Conservation (phyloP, 2,797 vertebrate genomes). For the Sparidentex hasta region DNA sequence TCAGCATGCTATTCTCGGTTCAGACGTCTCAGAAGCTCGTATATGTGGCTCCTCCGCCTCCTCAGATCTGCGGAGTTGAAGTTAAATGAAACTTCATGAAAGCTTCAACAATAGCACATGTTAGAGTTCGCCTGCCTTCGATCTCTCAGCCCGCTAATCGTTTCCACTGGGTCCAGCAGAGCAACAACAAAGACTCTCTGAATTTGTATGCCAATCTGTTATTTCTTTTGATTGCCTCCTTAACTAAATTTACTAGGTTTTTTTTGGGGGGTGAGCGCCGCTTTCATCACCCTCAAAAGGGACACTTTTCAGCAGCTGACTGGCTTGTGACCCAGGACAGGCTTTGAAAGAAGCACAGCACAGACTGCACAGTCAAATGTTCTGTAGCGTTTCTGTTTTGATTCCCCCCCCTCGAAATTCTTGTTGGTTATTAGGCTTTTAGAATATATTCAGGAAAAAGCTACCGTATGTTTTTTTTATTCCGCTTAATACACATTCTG, state of each 20-base stretch:
- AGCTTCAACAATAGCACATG: slow-evolving; percentile 55
- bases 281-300: slow-evolving; percentile 70
- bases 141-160: slow-evolving; percentile 53
- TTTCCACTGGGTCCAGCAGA: slow-evolving; percentile 60
- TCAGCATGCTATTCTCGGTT: slow-evolving; percentile 57
- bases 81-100: slow-evolving; percentile 71
- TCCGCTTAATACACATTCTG: background rate
- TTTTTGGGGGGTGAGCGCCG: background rate
- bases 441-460: slow-evolving; percentile 25
- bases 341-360: slow-evolving; percentile 47
- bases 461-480: slow-evolving; percentile 5
- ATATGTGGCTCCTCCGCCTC: slow-evolving; percentile 38
- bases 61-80: slow-evolving; percentile 56
- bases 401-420: background rate
- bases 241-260: slow-evolving; percentile 66
- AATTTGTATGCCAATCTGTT: slow-evolving; percentile 57
- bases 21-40: slow-evolving; percentile 62
- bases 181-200: slow-evolving; percentile 66
- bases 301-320: slow-evolving; percentile 49
- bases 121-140: slow-evolving; percentile 51
- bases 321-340: slow-evolving; percentile 47
- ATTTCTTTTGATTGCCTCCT: slow-evolving; percentile 64
- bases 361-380: slow-evolving; percentile 47
- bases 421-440: slow-evolving; percentile 20
- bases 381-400: slow-evolving; percentile 3